Evolutionary conservation across 1,140 invertebrate species (phyloP).

Genomic region (Bradynema listronoti): DNA sequence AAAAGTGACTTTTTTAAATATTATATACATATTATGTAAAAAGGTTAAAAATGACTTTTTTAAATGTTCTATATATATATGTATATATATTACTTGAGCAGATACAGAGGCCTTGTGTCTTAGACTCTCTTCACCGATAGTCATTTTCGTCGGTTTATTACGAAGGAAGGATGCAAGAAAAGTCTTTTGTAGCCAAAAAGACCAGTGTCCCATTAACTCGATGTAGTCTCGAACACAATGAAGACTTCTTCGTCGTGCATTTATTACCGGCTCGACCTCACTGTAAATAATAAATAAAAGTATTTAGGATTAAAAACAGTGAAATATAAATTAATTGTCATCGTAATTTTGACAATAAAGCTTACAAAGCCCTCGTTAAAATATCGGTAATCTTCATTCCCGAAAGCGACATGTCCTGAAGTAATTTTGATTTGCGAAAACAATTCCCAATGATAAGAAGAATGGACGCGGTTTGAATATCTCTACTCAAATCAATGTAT

Average conservation of each 20-base stretch:
- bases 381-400: constrained; percentile 35
- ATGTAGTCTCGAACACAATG: constrained; percentile 39
- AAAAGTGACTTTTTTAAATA: no score
- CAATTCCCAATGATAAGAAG: constrained; percentile 31
- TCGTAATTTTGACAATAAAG: not conserved
- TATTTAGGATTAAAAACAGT: no score
- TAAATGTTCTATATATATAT: no score
- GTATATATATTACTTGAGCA: not conserved
- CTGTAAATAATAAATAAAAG: constrained; percentile 27
- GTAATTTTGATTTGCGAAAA: constrained; percentile 23
- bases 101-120: not conserved
- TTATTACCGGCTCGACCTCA: constrained; percentile 17
- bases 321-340: no score
- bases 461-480: constrained; percentile 32
- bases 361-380: constrained; percentile 31
- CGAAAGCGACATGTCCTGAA: constrained; percentile 21
- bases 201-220: not conserved
- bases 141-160: constrained; percentile 6
- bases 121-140: not conserved
- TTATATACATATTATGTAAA: no score
- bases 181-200: constrained; percentile 23
- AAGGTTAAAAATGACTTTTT: no score
- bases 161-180: constrained; percentile 21
- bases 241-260: constrained; percentile 20
- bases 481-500: constrained; percentile 33